These are phyloP conservation scores for Pelvicachromis taeniatus DNA, from an alignment of 2,113 vertebrate species.

Conservation along the genomic window DNA sequence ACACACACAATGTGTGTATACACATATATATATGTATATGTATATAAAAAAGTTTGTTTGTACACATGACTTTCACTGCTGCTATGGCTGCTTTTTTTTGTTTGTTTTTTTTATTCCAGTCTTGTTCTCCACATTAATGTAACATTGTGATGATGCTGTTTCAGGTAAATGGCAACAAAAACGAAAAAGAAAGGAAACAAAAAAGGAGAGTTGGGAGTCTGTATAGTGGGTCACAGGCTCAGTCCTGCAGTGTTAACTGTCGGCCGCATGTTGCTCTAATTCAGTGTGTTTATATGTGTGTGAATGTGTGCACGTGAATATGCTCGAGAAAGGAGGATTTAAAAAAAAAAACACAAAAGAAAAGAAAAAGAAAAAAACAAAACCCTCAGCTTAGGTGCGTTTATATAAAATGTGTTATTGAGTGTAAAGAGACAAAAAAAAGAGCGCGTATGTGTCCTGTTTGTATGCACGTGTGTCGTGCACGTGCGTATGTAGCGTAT, in stretches of 20 bases:
- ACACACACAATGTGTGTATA: too few species aligned
- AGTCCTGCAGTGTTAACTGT: constrained; percentile 55
- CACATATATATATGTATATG: too few species aligned
- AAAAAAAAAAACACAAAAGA: background rate
- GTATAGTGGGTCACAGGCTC: constrained; percentile 1
- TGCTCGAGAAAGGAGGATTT: background rate
- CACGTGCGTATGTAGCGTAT: constrained; percentile 52
- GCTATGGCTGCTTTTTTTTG: background rate
- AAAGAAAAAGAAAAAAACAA: too few species aligned
- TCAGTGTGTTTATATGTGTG: constrained; percentile 18
- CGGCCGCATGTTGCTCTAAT: constrained; percentile 48
- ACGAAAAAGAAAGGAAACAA: background rate
- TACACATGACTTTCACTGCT: constrained; percentile 3
- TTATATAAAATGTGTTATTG: constrained; percentile 20
- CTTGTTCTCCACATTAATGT: background rate
- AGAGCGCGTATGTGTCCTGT: constrained; percentile 17
- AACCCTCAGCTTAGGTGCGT: background rate
- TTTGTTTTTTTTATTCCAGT: background rate
- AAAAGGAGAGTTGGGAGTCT: background rate
- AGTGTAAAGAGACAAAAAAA: background rate
- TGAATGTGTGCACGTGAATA: background rate
- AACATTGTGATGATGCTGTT: constrained; percentile 11
- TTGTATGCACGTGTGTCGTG: constrained; percentile 57
- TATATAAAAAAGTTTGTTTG: too few species aligned
- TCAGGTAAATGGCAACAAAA: constrained; percentile 41